Base-by-base conservation (phyloP, 2,797 vertebrate genomes). In the Hypotaenidia philippensis region DNA sequence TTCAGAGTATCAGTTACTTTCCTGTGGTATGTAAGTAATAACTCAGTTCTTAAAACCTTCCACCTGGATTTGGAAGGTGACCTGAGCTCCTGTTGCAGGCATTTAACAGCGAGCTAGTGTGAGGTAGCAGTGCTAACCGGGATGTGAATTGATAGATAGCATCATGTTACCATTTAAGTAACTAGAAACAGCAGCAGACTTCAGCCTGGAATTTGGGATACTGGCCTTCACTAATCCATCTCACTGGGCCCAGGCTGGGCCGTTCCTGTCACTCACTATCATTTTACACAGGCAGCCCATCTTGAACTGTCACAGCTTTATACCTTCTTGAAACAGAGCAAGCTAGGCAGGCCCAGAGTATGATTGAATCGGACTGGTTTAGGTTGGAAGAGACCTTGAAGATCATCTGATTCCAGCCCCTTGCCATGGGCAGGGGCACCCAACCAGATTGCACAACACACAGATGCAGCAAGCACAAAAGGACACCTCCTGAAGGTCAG, bases 1-100 rank as follows among this genome's bases (percentile, higher is more conserved):
- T 95, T 94, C 71, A 91, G 89, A 44, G 50, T 97, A 95, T 97
- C 84, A 16, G 47, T 97, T 97, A 95, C 93, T 81, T 97, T 95
- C 76, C 93, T 27, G 47, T 89, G 84, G 85, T 82, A 70, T 83
- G 36, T 16, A 90, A 65, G 65, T 72, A 96, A 97, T 97, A 94
- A 92, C 88, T 97, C 90, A 90, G 45, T 93, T 84, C 94, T 93
- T 95, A 90, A 96, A 95, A 91, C 86, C 44, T 90, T 95, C 84
- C 47, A 60, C 96, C 90, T 96, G 89, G 89, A 61, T 94, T 89
- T 96, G 69, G 74, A 85, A 91, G 93, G 95, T 95, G 87, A 95
- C 77, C 91, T 96, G 89, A 90, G 81, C 96, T 96, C 74, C 78
- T 65, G 85, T 93, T 92, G 53, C 63, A 89, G 93, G 93, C 69